A percentile compares a stretch with the other conserved stretches of the same genome.
Evolutionary conservation across 1,140 invertebrate species (phyloP).

Genomic region (Aporrectodea caliginosa): DNA sequence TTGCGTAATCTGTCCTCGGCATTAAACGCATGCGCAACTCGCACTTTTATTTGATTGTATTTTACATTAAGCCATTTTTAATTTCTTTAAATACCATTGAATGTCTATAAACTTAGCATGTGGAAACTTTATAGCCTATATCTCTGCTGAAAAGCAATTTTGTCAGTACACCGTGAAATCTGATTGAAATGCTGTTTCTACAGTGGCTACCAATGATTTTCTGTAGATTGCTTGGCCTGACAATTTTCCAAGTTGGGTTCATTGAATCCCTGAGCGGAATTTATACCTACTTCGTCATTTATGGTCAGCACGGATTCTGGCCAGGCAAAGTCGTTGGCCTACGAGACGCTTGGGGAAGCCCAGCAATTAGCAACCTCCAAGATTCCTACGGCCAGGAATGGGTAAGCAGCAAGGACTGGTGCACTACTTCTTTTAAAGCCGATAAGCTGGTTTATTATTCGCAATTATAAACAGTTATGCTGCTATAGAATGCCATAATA

Average conservation of each 20-base stretch:
- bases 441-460: too few species aligned
- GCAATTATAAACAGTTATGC: too few species aligned
- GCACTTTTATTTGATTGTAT: not conserved
- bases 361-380: slow-evolving; percentile 59
- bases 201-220: too few species aligned
- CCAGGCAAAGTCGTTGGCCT: slow-evolving; percentile 63
- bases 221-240: slow-evolving; percentile 37
- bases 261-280: slow-evolving; percentile 98
- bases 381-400: slow-evolving; percentile 65
- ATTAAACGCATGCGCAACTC: too few species aligned
- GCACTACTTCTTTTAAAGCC: too few species aligned
- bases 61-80: not conserved
- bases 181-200: too few species aligned
- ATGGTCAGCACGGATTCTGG: slow-evolving; percentile 96
- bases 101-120: not conserved
- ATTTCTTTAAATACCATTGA: not conserved
- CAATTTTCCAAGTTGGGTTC: slow-evolving; percentile 63
- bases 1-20: too few species aligned
- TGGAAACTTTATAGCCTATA: not conserved
- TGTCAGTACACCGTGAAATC: too few species aligned
- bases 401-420: too few species aligned
- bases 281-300: slow-evolving; percentile 98
- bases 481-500: too few species aligned
- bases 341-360: slow-evolving; percentile 60
- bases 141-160: not conserved